A percentile compares a stretch with the other conserved stretches of the same genome.
Evolutionary conservation across 64 coral and sea anemone genomes (phyloP).

Genomic region (Dendrophyllia cribrosa): DNA sequence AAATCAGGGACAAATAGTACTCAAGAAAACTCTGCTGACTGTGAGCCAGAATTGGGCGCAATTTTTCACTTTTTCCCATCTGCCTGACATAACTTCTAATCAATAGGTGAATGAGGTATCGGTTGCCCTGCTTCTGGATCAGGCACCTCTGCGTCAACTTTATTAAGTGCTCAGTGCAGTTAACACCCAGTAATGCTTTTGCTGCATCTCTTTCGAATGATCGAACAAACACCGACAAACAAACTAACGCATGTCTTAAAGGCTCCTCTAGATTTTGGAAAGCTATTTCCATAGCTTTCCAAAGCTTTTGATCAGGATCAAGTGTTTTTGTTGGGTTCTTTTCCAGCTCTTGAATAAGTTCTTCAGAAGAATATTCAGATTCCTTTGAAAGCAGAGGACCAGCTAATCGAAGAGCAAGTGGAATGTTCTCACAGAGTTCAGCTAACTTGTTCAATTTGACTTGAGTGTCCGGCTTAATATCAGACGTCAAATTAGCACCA

Average conservation of each 20-base stretch:
- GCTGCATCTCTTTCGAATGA: constrained; percentile 62
- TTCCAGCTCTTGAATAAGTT: constrained; percentile 22
- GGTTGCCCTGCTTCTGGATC: constrained; percentile 18
- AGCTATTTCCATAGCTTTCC: too few relatives aligned
- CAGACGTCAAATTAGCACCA: not conserved
- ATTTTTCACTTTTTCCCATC: not conserved
- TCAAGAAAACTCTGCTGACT: constrained; percentile 22
- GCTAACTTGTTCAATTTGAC: not conserved
- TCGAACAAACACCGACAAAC: not conserved
- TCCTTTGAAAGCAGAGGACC: constrained; percentile 6
- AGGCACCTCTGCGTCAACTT: constrained; percentile 40
- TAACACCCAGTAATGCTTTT: constrained; percentile 19
- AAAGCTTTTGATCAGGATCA: too few relatives aligned
- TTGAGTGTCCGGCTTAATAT: not conserved
- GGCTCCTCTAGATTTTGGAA: too few relatives aligned
- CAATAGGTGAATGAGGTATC: constrained; percentile 44
- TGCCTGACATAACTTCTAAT: constrained; percentile 52
- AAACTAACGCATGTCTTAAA: too few relatives aligned
- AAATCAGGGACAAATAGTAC: constrained; percentile 48
- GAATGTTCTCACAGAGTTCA: constrained; percentile 38
- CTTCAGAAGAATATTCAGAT: constrained; percentile 33
- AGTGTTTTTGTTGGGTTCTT: not conserved
- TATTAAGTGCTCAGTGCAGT: not conserved
- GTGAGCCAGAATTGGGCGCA: not conserved
- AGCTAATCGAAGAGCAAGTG: constrained; percentile 48